Evolutionary conservation across 1,140 invertebrate genomes (phyloP).

Genomic region (Aricia agestis): DNA sequence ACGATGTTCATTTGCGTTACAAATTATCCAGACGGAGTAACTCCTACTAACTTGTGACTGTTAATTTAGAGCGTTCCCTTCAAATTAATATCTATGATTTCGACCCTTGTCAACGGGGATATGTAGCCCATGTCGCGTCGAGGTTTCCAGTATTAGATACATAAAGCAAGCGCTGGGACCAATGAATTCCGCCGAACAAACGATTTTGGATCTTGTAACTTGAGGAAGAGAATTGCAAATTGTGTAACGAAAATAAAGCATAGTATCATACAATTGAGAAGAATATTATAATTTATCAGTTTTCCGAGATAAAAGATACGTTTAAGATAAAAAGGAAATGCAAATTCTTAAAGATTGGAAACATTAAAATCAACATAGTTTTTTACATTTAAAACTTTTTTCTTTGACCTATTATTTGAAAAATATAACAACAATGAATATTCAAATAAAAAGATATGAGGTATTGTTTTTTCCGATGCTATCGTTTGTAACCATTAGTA

Average conservation of each 20-base stretch:
- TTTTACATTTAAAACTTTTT: no score
- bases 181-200: background rate
- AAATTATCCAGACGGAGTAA: slow-evolving; percentile 55
- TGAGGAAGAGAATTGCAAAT: background rate
- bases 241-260: background rate
- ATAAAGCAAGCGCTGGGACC: background rate
- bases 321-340: no score
- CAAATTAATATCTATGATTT: slow-evolving; percentile 71
- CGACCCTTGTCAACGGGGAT: slow-evolving; percentile 62
- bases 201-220: background rate
- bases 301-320: no score
- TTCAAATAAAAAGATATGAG: background rate
- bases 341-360: no score
- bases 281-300: background rate
- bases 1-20: slow-evolving; percentile 35
- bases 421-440: background rate
- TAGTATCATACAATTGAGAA: background rate
- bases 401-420: no score
- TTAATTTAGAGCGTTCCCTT: slow-evolving; percentile 65
- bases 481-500: background rate
- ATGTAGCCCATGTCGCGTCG: slow-evolving; percentile 26
- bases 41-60: slow-evolving; percentile 49
- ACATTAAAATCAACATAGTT: no score
- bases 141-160: slow-evolving; percentile 16
- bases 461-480: background rate